Conservation (phyloP, 2,888 invertebrate genomes). For the Falcaria lacertinaria region DNA sequence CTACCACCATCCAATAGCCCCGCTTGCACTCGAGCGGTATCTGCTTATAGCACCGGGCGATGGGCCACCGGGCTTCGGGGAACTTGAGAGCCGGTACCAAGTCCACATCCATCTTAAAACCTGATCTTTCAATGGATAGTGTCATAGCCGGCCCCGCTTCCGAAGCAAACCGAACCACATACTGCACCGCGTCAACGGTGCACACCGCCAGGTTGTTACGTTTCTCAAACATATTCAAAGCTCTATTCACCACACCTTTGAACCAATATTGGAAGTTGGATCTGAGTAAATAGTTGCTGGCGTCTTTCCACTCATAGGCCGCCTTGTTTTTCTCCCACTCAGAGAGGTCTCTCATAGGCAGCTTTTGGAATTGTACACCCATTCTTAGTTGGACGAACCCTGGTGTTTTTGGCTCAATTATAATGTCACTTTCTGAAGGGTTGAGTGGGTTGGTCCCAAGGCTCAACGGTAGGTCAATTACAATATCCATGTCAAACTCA, state of each 20-base stretch:
- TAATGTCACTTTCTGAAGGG: constrained; percentile 47
- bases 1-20: constrained; percentile 68
- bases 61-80: constrained; percentile 60
- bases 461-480: constrained; percentile 71
- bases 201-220: constrained; percentile 14
- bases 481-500: constrained; percentile 81
- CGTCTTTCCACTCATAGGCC: constrained; percentile 58
- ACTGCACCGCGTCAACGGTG: constrained; percentile 55
- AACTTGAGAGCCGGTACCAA: constrained; percentile 76
- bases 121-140: constrained; percentile 44
- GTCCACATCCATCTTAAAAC: constrained; percentile 66
- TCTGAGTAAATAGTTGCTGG: constrained; percentile 56
- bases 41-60: constrained; percentile 26
- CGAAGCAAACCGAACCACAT: constrained; percentile 19
- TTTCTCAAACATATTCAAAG: constrained; percentile 44
- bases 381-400: constrained; percentile 68
- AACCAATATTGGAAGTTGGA: constrained; percentile 76
- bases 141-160: constrained; percentile 79
- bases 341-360: constrained; percentile 35
- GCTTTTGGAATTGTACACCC: constrained; percentile 46
- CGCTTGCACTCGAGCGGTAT: constrained; percentile 37
- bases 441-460: constrained; percentile 27
- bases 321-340: constrained; percentile 51
- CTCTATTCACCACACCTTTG: constrained; percentile 63
- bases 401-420: constrained; percentile 49